Conservation (phyloP, 1,140 invertebrate genomes). For the Littorina saxatilis region DNA sequence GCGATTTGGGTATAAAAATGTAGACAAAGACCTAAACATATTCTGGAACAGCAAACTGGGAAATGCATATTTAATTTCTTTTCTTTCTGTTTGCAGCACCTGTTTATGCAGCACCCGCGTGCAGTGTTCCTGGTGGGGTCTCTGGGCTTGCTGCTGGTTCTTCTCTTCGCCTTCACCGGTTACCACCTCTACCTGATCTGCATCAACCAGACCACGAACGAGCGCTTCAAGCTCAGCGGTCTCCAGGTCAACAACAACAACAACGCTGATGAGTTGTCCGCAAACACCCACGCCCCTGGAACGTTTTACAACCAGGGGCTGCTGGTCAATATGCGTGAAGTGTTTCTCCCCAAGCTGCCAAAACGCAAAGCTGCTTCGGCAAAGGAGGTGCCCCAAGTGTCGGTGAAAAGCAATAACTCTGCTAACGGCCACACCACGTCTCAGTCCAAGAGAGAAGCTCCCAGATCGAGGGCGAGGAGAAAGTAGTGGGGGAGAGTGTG, state of each 20-base stretch:
- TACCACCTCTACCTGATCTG: constrained; percentile 67
- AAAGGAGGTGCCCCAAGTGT: neutral
- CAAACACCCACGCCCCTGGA: neutral
- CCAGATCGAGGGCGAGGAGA: constrained; percentile 4
- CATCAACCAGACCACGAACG: constrained; percentile 72
- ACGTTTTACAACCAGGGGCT: constrained; percentile 62
- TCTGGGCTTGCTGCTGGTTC: constrained; percentile 53
- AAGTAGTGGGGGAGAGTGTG: neutral
- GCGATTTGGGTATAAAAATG: too few relatives aligned
- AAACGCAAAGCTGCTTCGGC: neutral
- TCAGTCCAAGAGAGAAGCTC: neutral
- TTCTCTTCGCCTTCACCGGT: constrained; percentile 59
- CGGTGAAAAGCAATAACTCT: too few relatives aligned
- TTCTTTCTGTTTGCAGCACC: constrained; percentile 39
- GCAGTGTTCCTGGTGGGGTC: constrained; percentile 64
- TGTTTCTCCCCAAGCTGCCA: constrained; percentile 51
- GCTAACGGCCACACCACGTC: neutral
- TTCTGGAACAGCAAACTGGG: too few relatives aligned
- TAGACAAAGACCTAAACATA: too few relatives aligned
- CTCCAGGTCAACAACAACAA: constrained; percentile 40
- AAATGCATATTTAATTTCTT: too few relatives aligned
- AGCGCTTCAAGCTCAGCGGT: constrained; percentile 64
- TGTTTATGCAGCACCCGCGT: constrained; percentile 54
- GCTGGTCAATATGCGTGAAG: constrained; percentile 62
- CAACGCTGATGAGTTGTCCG: neutral